phyloP scores from a whole-genome alignment of 2,113 vertebrate species.

The Centropus unirufus region DNA sequence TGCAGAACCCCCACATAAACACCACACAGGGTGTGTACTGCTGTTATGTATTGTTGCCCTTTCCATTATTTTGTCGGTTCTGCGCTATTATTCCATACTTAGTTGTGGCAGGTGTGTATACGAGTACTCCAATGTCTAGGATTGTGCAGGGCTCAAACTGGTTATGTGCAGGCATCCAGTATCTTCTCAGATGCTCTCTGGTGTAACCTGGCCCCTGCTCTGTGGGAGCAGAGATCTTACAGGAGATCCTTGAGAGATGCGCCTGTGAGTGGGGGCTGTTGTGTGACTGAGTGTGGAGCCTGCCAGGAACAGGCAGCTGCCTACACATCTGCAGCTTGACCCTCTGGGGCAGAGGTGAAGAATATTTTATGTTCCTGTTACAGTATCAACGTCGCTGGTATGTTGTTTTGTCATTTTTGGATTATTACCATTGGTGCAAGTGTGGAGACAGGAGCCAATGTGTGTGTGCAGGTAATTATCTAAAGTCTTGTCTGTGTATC shows the following conservation, averaged over 20 bases:
- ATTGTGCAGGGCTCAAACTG: background rate
- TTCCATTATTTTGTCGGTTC: background rate
- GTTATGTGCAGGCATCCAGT: background rate
- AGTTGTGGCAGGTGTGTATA: background rate
- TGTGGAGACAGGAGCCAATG: background rate
- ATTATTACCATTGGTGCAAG: background rate
- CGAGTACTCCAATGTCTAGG: background rate
- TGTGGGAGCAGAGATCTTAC: background rate
- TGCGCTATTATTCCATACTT: background rate
- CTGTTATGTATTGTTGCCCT: background rate
- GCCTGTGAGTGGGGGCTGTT: background rate
- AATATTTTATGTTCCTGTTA: background rate
- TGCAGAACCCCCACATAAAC: background rate
- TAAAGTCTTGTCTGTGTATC: background rate
- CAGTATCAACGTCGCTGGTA: rapidly evolving
- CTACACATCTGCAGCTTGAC: too few relatives aligned
- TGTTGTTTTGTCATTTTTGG: background rate
- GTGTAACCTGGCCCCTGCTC: background rate
- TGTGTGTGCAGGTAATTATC: background rate
- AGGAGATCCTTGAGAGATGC: background rate
- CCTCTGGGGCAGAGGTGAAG: background rate
- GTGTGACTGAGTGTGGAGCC: too few relatives aligned
- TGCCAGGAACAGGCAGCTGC: background rate
- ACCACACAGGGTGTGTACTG: background rate
- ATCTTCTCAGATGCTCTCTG: background rate